Evolutionary conservation across 2,888 invertebrate species (phyloP).

Genomic region (Plutella xylostella): DNA sequence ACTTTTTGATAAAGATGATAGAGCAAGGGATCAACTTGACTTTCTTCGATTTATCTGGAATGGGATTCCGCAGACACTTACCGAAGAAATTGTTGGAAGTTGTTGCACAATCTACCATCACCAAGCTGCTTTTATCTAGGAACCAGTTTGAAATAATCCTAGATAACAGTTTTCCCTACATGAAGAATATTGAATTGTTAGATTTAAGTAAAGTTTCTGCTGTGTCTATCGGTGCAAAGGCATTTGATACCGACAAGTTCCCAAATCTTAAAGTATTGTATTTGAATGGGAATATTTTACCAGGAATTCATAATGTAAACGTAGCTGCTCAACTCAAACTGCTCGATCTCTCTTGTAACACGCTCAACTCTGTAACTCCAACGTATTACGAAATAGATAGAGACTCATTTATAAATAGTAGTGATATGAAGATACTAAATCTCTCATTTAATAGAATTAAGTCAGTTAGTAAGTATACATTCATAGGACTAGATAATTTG

Average conservation of each 20-base stretch:
- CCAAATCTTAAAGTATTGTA: conserved; percentile 63
- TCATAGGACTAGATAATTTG: conserved; percentile 59
- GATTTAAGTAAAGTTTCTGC: conserved; percentile 66
- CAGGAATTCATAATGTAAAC: conserved; percentile 60
- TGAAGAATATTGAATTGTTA: conserved; percentile 64
- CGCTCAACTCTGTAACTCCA: conserved; percentile 44
- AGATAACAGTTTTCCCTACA: conserved; percentile 61
- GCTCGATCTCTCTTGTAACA: conserved; percentile 65
- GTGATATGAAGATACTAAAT: conserved; percentile 55
- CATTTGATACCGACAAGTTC: conserved; percentile 54
- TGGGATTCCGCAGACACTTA: conserved; percentile 63
- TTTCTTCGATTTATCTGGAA: conserved; percentile 57
- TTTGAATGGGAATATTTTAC: conserved; percentile 63
- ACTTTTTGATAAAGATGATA: conserved; percentile 43
- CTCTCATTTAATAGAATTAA: conserved; percentile 66
- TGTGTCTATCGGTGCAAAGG: conserved; percentile 49
- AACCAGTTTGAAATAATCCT: conserved; percentile 69
- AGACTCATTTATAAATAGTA: conserved; percentile 59
- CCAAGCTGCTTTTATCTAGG: conserved; percentile 50
- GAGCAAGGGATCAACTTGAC: conserved; percentile 45
- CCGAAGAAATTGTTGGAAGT: conserved; percentile 55
- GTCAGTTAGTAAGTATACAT: conserved; percentile 57
- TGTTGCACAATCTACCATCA: conserved; percentile 61
- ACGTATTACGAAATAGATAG: conserved; percentile 62
- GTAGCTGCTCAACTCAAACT: conserved; percentile 53